Evolutionary conservation across 2,888 invertebrate genomes (phyloP).

Genomic region (Anoplius nigerrimus): DNA sequence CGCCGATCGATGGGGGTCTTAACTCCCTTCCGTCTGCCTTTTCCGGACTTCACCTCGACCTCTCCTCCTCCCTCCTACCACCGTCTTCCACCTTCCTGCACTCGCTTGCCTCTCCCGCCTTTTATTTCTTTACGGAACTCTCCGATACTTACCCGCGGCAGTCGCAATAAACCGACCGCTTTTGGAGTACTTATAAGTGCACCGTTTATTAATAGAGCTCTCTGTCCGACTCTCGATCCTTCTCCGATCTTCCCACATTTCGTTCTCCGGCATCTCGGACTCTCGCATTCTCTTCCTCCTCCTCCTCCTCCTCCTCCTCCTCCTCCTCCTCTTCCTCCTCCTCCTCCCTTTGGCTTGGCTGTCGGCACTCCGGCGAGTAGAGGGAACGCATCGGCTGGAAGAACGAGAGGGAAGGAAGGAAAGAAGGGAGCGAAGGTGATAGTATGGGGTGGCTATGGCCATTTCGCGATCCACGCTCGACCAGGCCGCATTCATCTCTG

Average conservation of each 20-base stretch:
- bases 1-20: slow-evolving; percentile 42
- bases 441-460: not conserved
- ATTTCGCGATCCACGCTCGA: not conserved
- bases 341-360: not conserved
- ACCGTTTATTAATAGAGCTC: slow-evolving; percentile 48
- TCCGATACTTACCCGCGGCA: not conserved
- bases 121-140: not conserved
- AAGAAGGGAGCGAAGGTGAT: not conserved
- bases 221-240: slow-evolving; percentile 17
- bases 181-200: slow-evolving; percentile 29
- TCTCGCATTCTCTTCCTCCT: not conserved
- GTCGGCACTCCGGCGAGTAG: not conserved
- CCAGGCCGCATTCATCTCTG: not conserved
- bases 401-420: not conserved
- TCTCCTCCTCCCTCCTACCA: not conserved
- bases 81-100: not conserved
- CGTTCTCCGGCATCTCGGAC: slow-evolving; percentile 1
- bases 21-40: slow-evolving; percentile 13
- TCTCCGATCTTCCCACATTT: not conserved
- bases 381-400: not conserved
- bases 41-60: slow-evolving; percentile 5
- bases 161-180: not conserved
- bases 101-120: not conserved
- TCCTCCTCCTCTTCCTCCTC: not conserved
- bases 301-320: not conserved